Conservation (phyloP, 2,888 invertebrate species). For the Diarsia rubi region DNA sequence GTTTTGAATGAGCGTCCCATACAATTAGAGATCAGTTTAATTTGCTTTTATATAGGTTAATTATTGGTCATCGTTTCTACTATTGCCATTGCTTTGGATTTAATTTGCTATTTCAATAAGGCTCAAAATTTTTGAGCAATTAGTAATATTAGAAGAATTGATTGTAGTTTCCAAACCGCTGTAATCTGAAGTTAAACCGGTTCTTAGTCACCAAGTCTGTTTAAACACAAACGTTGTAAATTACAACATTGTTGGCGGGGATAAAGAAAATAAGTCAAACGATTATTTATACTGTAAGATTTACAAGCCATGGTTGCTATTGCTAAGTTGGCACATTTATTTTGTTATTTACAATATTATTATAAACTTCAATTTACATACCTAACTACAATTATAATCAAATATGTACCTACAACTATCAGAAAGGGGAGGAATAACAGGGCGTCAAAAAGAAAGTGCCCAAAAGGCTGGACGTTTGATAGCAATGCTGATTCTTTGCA, state of each 20-base stretch:
- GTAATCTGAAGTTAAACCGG: not conserved
- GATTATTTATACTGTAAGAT: not conserved
- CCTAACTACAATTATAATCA: no score
- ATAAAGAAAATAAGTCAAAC: conserved; percentile 22
- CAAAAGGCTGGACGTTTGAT: no score
- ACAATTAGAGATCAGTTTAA: no score
- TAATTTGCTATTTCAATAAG: not conserved
- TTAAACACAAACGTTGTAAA: conserved; percentile 14
- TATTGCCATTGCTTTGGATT: not conserved
- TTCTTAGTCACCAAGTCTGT: conserved; percentile 33
- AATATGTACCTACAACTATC: no score
- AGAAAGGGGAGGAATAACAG: no score
- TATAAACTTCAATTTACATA: no score
- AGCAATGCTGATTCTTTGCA: no score
- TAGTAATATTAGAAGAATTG: conserved; percentile 37
- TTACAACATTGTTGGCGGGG: conserved; percentile 10
- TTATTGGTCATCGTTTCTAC: no score
- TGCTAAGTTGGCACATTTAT: not conserved
- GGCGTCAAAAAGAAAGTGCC: no score
- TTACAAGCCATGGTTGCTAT: not conserved
- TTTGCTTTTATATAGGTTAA: no score
- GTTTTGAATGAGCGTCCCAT: no score
- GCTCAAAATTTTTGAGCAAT: not conserved
- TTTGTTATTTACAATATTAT: not conserved
- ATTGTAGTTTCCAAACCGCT: conserved; percentile 16